Conservation (phyloP, 2,888 invertebrate genomes). For the Tenthredo livida region DNA sequence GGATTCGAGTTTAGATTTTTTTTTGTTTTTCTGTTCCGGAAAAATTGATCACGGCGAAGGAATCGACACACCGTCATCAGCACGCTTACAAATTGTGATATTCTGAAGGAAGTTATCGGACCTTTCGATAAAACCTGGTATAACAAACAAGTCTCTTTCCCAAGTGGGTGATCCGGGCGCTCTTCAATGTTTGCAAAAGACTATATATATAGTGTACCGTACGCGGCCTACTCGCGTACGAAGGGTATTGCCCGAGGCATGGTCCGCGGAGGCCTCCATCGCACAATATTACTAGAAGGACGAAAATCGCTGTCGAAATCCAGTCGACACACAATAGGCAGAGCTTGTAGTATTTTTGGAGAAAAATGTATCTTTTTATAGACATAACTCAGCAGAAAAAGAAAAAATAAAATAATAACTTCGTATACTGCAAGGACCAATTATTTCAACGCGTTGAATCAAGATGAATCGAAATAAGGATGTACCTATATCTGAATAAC, state of each 20-base stretch:
- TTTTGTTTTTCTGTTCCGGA: neutral
- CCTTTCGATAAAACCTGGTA: neutral
- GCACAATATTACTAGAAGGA: neutral
- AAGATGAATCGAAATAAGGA: neutral
- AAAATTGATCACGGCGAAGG: neutral
- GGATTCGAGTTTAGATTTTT: too few relatives aligned
- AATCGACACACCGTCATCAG: neutral
- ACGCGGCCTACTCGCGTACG: constrained; percentile 10
- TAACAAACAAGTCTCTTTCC: constrained; percentile 17
- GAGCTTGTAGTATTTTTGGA: neutral
- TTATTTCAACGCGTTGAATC: neutral
- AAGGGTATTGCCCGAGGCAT: constrained; percentile 9
- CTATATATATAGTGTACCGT: neutral
- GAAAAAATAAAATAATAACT: neutral
- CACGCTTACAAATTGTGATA: neutral
- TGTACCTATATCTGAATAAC: neutral
- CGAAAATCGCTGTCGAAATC: constrained; percentile 6
- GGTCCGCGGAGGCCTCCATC: neutral
- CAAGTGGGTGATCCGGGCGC: neutral
- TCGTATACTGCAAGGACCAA: neutral
- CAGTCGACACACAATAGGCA: constrained; percentile 7
- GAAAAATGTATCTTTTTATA: neutral
- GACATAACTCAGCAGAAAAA: neutral
- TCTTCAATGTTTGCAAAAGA: constrained; percentile 11
- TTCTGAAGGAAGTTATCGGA: neutral